These are phyloP conservation scores for Diplazon laetatorius DNA, from an alignment of 2,888 invertebrate genomes.

Conservation along the genomic window DNA sequence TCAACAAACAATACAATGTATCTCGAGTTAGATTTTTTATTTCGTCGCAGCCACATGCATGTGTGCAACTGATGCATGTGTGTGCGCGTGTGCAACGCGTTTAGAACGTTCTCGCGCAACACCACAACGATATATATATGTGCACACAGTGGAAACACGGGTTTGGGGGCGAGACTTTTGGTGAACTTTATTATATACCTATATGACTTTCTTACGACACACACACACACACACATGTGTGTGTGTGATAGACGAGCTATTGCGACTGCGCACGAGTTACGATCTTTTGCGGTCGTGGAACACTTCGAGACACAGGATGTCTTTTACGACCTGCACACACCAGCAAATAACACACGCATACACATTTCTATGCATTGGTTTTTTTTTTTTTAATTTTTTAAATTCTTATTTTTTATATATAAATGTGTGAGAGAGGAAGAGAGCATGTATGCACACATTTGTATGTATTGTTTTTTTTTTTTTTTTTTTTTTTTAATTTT, in stretches of 20 bases:
- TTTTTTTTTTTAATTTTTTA: too few species aligned
- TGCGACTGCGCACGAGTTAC: constrained; percentile 58
- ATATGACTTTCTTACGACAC: not conserved
- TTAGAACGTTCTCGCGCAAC: constrained; percentile 1
- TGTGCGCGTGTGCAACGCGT: not conserved
- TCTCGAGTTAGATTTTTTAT: constrained; percentile 24
- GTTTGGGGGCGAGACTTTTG: constrained; percentile 23
- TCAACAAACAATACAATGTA: too few species aligned
- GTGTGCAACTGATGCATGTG: too few species aligned
- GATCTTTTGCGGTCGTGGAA: constrained; percentile 60
- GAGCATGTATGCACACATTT: too few species aligned
- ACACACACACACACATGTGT: not conserved
- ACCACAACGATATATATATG: constrained; percentile 32
- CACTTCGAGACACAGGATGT: constrained; percentile 64
- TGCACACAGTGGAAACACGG: constrained; percentile 4
- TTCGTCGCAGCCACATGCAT: too few species aligned
- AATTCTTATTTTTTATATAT: too few species aligned
- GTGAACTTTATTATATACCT: constrained; percentile 33
- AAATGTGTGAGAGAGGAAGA: too few species aligned
- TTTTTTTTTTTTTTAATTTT: too few species aligned
- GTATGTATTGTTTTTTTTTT: too few species aligned
- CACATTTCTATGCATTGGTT: too few species aligned
- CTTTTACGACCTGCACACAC: constrained; percentile 59
- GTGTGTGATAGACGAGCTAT: constrained; percentile 50
- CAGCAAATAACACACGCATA: constrained; percentile 51